These are phyloP conservation scores for Paramuricea clavata DNA, from an alignment of 92 coral and sea anemone genomes.

Conservation along the genomic window DNA sequence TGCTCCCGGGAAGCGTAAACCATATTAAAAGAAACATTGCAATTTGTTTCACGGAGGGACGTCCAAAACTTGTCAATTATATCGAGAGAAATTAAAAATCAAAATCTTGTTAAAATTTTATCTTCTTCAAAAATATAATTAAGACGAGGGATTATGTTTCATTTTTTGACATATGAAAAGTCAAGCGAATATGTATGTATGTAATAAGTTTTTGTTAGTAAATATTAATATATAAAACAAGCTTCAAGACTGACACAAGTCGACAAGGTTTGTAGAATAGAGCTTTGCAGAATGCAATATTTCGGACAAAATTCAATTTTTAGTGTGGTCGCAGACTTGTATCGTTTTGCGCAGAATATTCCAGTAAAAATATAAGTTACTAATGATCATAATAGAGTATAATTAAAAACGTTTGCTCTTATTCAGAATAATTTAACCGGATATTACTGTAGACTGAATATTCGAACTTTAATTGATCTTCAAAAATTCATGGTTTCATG, in stretches of 20 bases:
- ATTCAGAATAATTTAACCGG: neutral
- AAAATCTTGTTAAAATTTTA: neutral
- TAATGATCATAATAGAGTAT: neutral
- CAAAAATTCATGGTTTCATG: neutral
- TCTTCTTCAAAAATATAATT: neutral
- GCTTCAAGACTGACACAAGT: too few relatives aligned
- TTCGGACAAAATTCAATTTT: neutral
- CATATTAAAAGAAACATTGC: neutral
- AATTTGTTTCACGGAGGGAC: neutral
- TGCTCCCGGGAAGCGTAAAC: neutral
- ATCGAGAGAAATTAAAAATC: neutral
- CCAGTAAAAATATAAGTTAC: too few relatives aligned
- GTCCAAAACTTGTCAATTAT: neutral
- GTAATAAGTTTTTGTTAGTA: too few relatives aligned
- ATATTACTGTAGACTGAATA: neutral
- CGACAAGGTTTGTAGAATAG: too few relatives aligned
- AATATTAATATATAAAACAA: too few relatives aligned
- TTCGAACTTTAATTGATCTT: neutral
- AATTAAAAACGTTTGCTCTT: neutral
- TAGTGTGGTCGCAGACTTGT: neutral
- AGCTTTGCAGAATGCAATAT: too few relatives aligned
- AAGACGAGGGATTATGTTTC: neutral
- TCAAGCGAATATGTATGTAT: neutral
- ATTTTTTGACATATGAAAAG: too few relatives aligned
- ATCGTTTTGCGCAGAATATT: too few relatives aligned